Percentiles rank a stretch among this genome's conserved stretches.
phyloP scores from a whole-genome alignment of 2,797 vertebrate species.

The Aratinga solstitialis region DNA sequence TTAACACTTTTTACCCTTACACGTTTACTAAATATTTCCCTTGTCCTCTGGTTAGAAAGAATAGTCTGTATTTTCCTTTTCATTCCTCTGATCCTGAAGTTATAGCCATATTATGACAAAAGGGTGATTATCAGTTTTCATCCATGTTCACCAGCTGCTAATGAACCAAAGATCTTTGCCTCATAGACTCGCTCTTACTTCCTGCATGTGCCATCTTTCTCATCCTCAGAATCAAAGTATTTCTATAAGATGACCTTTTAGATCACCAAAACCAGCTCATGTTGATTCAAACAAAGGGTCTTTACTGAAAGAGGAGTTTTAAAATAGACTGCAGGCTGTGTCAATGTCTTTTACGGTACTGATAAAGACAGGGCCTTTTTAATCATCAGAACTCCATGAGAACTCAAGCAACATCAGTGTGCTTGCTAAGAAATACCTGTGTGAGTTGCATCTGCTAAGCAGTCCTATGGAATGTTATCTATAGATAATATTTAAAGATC shows the following conservation, averaged over 20 bases:
- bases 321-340: neutral
- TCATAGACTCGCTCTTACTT: neutral
- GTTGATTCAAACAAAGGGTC: fast-evolving
- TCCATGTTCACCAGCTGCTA: neutral
- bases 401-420: neutral
- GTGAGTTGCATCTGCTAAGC: neutral
- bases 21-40: neutral
- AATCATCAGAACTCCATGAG: neutral
- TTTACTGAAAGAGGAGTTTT: neutral
- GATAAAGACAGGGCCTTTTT: neutral
- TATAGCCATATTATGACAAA: neutral
- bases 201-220: neutral
- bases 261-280: neutral
- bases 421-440: neutral
- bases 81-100: neutral
- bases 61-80: neutral
- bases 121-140: neutral
- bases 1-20: neutral
- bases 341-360: neutral
- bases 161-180: neutral
- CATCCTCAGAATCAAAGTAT: neutral
- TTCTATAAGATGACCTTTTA: neutral
- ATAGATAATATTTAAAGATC: neutral
- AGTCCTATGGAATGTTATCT: neutral
- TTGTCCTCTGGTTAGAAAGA: neutral